Conservation (phyloP, 2,113 vertebrate species). For the Pholis gunnellus region DNA sequence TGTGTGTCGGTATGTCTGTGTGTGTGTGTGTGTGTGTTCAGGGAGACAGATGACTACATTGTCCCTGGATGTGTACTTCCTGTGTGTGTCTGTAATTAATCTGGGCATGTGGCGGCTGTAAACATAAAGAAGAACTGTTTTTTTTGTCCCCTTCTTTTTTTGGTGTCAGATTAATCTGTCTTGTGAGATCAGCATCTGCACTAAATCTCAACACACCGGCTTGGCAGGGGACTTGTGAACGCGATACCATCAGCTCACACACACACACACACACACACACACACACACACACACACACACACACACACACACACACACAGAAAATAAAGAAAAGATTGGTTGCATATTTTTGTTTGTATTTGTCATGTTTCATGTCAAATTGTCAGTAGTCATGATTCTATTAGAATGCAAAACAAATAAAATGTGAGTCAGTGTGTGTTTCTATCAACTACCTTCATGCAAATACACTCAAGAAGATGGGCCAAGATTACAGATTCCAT, state of each 20-base stretch:
- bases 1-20: constrained; percentile 5
- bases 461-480: not conserved
- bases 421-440: not conserved
- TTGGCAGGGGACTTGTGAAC: constrained; percentile 44
- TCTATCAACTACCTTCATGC: not conserved
- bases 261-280: constrained; percentile 3
- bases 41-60: constrained; percentile 71
- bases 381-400: not conserved
- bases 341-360: not conserved
- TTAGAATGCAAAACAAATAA: not conserved
- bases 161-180: constrained; percentile 69
- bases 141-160: constrained; percentile 16
- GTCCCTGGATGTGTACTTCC: constrained; percentile 67
- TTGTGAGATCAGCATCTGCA: constrained; percentile 71
- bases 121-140: constrained; percentile 70
- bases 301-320: constrained; percentile 1
- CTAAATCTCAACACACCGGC: constrained; percentile 56
- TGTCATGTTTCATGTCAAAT: not conserved
- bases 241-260: constrained; percentile 10
- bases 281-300: constrained; percentile 12
- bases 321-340: constrained; percentile 12
- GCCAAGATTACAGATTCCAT: not conserved
- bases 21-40: constrained; percentile 47
- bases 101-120: constrained; percentile 62
- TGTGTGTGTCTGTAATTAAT: constrained; percentile 76